Conservation (phyloP, 2,888 invertebrate genomes). For the Stegophylla sp. region DNA sequence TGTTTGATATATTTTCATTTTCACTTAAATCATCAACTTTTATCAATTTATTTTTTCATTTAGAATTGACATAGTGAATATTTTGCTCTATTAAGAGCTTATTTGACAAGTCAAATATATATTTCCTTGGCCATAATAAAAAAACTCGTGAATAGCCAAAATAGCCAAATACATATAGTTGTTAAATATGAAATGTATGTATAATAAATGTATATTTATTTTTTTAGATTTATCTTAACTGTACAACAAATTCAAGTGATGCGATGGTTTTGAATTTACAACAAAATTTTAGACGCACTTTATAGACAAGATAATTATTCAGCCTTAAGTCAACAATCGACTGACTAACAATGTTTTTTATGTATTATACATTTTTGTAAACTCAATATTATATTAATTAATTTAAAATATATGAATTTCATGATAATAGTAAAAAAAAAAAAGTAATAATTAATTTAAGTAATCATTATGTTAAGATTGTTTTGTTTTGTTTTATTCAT, state of each 20-base stretch:
- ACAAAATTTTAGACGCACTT: conserved; percentile 57
- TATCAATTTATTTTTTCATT: too few relatives aligned
- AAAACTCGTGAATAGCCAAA: too few relatives aligned
- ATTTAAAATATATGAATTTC: conserved; percentile 58
- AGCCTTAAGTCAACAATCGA: conserved; percentile 58
- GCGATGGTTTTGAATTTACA: conserved; percentile 56
- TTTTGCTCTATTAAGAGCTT: too few relatives aligned
- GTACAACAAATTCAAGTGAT: conserved; percentile 16
- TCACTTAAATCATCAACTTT: too few relatives aligned
- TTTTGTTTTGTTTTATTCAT: conserved; percentile 57
- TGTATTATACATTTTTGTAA: conserved; percentile 59
- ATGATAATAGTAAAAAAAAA: conserved; percentile 56
- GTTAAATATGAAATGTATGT: too few relatives aligned
- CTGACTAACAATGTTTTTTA: conserved; percentile 59
- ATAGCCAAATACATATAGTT: too few relatives aligned
- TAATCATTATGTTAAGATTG: conserved; percentile 58
- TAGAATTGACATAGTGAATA: too few relatives aligned
- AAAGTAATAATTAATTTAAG: conserved; percentile 58
- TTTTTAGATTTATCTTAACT: conserved; percentile 55
- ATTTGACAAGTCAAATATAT: too few relatives aligned
- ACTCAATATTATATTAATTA: conserved; percentile 58
- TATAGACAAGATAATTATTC: conserved; percentile 56
- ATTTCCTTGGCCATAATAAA: too few relatives aligned
- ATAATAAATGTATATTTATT: background rate
- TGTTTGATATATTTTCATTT: too few relatives aligned